Evolutionary conservation across 1,140 invertebrate species (phyloP), one percentile per base, ranked within the genome.

Genomic region (Brachionus plicatilis): DNA sequence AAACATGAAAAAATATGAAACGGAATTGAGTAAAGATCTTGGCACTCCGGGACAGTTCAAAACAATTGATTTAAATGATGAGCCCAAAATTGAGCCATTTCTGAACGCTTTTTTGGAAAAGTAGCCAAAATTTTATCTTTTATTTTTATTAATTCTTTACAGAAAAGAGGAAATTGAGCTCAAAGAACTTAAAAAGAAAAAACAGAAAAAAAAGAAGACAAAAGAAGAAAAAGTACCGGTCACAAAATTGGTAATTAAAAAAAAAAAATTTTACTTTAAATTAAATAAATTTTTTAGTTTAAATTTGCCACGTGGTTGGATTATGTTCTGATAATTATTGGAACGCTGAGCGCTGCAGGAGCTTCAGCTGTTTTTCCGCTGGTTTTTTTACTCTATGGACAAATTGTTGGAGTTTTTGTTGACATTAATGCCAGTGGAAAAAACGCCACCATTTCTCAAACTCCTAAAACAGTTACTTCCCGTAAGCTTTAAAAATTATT

Each of bases 271-370:
- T 24, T 17, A 0, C 12, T 27, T 29, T 68, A 14, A 33, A 12
- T 33, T 12, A 14, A 68, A 33, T 14, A 33, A 14, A 24, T n/a
- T 2, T 6, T 68, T n/a, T 14, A 72, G 76, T 80, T 80, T 65
- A 80, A 80, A 80, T 80, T 60, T 80, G 76, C 76, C 7, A 65
- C 47, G 33, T 60, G 56, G 29, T 8, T 80, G 45, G 76, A 80
- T 37, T 60, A 80, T 33, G 7, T 80, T 17, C 27, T 80, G 17
- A 80, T 80, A 27, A 27, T 56, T 1, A 37, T 80, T 29, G 76
- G 76, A 20, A 17, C 56, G n/a, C 2, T 65, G 9, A 80, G 24
- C 20, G 76, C 76, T 3, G 29, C 37, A 7, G 76, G 76, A 33
- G 12, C 43, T 8, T 29, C 50, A 53, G 43, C 17, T 37, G 50